Evolutionary conservation across 2,113 vertebrate species (phyloP).

Genomic region (Oreochromis aureus): DNA sequence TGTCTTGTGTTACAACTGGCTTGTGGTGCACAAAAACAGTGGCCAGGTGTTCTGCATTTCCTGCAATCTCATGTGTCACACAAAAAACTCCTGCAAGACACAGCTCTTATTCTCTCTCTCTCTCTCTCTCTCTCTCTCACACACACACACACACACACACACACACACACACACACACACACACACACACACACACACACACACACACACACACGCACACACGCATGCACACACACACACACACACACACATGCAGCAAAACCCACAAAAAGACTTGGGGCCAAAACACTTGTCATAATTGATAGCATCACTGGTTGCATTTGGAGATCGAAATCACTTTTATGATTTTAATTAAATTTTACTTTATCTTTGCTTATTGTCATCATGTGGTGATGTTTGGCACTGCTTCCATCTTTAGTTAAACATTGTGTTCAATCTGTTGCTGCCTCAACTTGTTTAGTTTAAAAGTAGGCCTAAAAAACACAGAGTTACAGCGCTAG

Average conservation of each 20-base stretch:
- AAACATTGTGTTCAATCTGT: not conserved
- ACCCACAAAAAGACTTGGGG: not conserved
- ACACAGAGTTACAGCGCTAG: not conserved
- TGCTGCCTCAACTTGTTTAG: not conserved
- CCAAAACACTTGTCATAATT: not conserved
- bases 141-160: not conserved
- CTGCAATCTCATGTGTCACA: not conserved
- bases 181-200: not conserved
- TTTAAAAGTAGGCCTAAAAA: not conserved
- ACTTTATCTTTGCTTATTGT: not conserved
- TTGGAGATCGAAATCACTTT: not conserved
- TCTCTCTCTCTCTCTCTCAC: not conserved
- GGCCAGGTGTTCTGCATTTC: not conserved
- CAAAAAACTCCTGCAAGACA: not conserved
- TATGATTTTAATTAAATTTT: not conserved
- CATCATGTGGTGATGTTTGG: not conserved
- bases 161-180: not conserved
- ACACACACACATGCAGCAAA: accelerated
- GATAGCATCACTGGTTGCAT: not conserved
- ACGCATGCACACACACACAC: not conserved
- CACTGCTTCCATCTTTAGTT: not conserved
- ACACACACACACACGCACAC: not conserved
- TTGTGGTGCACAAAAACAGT: not conserved
- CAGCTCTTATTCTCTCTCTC: accelerated
- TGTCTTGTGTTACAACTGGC: not conserved